A percentile compares a stretch with the other conserved stretches of the same genome.
Conservation (phyloP, 2,888 invertebrate genomes). For the Perdita meconis region DNA sequence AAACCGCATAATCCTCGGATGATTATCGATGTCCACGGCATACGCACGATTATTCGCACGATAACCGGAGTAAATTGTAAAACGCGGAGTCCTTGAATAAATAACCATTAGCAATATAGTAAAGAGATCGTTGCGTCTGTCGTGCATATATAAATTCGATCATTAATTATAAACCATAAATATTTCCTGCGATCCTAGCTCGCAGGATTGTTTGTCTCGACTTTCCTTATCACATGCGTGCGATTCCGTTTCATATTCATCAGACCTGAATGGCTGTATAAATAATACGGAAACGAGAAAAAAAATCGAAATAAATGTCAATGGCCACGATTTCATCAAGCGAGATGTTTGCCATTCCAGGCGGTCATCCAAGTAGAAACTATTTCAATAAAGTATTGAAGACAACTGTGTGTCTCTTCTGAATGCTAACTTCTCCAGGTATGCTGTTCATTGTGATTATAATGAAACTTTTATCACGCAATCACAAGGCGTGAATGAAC, state of each 20-base stretch:
- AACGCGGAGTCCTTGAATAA: slow-evolving; percentile 4
- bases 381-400: too few species aligned
- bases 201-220: background rate
- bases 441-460: too few species aligned
- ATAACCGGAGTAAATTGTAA: background rate
- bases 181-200: background rate
- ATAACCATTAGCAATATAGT: background rate
- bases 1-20: background rate
- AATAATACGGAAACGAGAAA: too few species aligned
- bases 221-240: background rate
- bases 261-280: too few species aligned
- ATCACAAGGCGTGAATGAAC: too few species aligned
- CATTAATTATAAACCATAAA: background rate
- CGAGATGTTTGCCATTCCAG: too few species aligned
- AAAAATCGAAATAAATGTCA: too few species aligned
- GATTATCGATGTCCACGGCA: slow-evolving; percentile 4
- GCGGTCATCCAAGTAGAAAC: too few species aligned
- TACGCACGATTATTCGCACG: background rate
- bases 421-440: too few species aligned
- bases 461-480: too few species aligned
- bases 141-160: background rate
- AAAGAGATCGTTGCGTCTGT: background rate
- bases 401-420: too few species aligned
- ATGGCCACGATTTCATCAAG: too few species aligned
- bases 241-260: background rate